Conservation (phyloP, 2,797 vertebrate genomes). For the Melanogrammus aeglefinus region DNA sequence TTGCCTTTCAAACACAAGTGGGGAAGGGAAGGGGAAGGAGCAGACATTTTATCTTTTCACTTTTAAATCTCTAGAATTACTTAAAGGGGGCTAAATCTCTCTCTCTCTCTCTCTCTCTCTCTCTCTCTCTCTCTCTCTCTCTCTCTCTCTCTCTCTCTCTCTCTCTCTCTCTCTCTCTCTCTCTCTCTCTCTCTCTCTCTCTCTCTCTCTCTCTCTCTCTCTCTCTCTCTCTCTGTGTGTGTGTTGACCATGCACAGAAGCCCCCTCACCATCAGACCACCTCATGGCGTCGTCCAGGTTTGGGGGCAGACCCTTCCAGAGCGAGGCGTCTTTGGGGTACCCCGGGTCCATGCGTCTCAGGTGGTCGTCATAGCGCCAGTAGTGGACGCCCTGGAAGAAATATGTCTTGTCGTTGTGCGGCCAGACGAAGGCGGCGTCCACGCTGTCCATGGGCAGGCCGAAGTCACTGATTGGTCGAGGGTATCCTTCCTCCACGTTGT, state of each 20-base stretch:
- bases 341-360: conserved; percentile 85
- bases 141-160: no score
- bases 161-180: no score
- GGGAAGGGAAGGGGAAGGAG: neutral
- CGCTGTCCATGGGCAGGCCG: conserved; percentile 82
- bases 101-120: conserved; percentile 35
- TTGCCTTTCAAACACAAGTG: neutral
- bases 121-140: no score
- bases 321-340: conserved; percentile 83
- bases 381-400: conserved; percentile 91
- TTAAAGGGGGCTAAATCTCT: neutral
- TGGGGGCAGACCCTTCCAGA: conserved; percentile 90
- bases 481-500: conserved; percentile 92
- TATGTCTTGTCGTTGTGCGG: conserved; percentile 95
- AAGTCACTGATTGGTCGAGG: conserved; percentile 91
- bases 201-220: no score
- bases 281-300: conserved; percentile 89
- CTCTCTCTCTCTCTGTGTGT: no score
- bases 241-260: no score
- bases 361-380: conserved; percentile 92
- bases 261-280: conserved; percentile 92
- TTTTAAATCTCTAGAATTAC: neutral
- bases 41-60: neutral
- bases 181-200: no score
- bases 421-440: conserved; percentile 92